These are phyloP conservation scores for Dicrostonyx torquatus DNA, from an alignment of 2,797 vertebrate genomes.

Conservation along the genomic window DNA sequence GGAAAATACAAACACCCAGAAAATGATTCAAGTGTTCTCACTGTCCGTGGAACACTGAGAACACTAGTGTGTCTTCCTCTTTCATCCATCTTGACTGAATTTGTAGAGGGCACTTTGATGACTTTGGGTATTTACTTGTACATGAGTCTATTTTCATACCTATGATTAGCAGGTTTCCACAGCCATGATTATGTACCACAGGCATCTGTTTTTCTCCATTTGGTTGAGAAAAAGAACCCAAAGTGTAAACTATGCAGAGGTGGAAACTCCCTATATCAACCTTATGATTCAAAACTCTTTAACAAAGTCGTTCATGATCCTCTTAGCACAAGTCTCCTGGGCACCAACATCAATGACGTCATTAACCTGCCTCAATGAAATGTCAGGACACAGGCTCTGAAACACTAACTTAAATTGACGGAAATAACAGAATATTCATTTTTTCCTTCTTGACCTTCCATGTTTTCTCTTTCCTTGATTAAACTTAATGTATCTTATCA, in stretches of 20 bases:
- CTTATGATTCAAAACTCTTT: constrained; percentile 55
- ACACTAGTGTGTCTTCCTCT: not conserved
- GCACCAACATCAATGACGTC: not conserved
- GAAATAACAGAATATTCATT: not conserved
- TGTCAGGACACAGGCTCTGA: not conserved
- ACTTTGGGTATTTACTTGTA: constrained; percentile 49
- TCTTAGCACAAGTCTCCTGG: not conserved
- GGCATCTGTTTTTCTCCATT: constrained; percentile 23
- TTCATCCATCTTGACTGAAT: not conserved
- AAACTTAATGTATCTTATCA: not conserved
- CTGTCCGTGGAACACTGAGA: not conserved
- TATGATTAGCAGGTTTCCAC: constrained; percentile 49
- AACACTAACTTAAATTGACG: not conserved
- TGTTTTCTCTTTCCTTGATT: constrained; percentile 9
- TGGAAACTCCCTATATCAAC: constrained; percentile 37
- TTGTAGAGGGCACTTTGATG: not conserved
- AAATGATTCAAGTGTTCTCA: not conserved
- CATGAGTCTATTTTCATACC: constrained; percentile 47
- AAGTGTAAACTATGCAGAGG: not conserved
- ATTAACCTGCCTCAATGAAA: not conserved
- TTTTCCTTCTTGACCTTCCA: not conserved
- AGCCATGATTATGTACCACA: constrained; percentile 1
- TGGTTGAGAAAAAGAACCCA: constrained; percentile 30
- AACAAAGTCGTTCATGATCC: not conserved
- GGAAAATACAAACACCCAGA: not conserved